Evolutionary conservation across 2,113 vertebrate genomes (phyloP), one percentile per base, ranked within the genome.

Genomic region (Lanius ludovicianus): DNA sequence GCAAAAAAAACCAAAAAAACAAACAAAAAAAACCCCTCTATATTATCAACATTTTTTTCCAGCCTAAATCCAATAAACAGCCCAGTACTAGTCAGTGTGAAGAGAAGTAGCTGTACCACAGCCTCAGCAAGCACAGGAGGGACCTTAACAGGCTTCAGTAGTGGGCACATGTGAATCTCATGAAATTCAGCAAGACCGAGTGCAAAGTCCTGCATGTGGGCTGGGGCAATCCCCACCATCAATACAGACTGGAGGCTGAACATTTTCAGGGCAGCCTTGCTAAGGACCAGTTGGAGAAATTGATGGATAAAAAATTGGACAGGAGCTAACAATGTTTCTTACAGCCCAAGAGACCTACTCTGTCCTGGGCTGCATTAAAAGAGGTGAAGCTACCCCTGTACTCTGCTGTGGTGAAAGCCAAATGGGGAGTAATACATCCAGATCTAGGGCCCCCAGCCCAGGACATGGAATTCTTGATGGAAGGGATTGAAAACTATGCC

Each of bases 151-250:
- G 42, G 21, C 25, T 80, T 73, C 50, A 37, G 35, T 11, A 35
- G 14, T 23, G 21, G 25, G 18, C 30, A 31, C 12, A 31, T 0
- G 0, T 35, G 42, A 64, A 64, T 41, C 9, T 22, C 16, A 35
- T 18, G 13, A 56, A 42, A 30, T 18, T 42, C 49, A 35, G 25
- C 2, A 25, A 42, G 41, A 17, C 10, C 30, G 41, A 62, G 23
- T n/a, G 74, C 13, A n/a, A 69, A 62, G 15, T 39, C 19, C 21
- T 49, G 14, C 17, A 27, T 27, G 14, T 22, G 13, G 13, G 9
- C 14, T 41, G 20, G 11, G 13, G 20, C 9, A 35, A 31, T 25
- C 13, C 16, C 20, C 56, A 49, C 9, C 24, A 56, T 41, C 14
- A 35, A 18, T 31, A 41, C 16, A 35, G 41, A 15, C 11, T 3